Evolutionary conservation across 2,113 vertebrate genomes (phyloP).

Genomic region (Paedocypris sp.): DNA sequence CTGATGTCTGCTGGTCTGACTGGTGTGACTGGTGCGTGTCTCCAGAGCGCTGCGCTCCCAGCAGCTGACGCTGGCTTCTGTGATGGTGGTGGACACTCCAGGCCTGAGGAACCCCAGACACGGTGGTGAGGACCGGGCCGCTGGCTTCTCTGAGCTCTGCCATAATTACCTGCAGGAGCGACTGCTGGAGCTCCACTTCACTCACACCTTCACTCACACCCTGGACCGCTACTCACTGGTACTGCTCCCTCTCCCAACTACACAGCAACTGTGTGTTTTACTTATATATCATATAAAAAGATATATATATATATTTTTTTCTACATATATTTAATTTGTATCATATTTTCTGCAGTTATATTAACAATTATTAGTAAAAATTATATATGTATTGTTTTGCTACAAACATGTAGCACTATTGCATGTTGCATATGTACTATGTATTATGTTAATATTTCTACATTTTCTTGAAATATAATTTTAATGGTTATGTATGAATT

Average conservation of each 20-base stretch:
- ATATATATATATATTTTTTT: too few relatives aligned
- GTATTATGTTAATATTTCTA: too few relatives aligned
- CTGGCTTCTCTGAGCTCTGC: conserved; percentile 80
- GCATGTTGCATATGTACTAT: too few relatives aligned
- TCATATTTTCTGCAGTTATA: too few relatives aligned
- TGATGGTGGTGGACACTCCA: conserved; percentile 81
- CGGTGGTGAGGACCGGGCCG: conserved; percentile 61
- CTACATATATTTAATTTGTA: too few relatives aligned
- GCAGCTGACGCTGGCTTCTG: conserved; percentile 76
- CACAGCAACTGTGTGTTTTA: background rate
- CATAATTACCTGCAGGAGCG: conserved; percentile 88
- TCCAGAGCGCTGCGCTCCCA: conserved; percentile 75
- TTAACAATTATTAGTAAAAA: too few relatives aligned
- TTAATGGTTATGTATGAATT: too few relatives aligned
- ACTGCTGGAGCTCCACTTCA: conserved; percentile 73
- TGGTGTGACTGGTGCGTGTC: background rate
- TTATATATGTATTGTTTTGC: too few relatives aligned
- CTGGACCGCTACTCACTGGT: conserved; percentile 76
- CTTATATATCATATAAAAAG: background rate
- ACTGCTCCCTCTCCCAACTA: background rate
- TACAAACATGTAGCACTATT: too few relatives aligned
- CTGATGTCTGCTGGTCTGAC: too few relatives aligned
- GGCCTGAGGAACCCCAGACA: conserved; percentile 81
- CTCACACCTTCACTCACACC: conserved; percentile 61
- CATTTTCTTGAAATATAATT: too few relatives aligned